Evolutionary conservation across 2,113 vertebrate species (phyloP).

Genomic region (Centrocercus urophasianus): DNA sequence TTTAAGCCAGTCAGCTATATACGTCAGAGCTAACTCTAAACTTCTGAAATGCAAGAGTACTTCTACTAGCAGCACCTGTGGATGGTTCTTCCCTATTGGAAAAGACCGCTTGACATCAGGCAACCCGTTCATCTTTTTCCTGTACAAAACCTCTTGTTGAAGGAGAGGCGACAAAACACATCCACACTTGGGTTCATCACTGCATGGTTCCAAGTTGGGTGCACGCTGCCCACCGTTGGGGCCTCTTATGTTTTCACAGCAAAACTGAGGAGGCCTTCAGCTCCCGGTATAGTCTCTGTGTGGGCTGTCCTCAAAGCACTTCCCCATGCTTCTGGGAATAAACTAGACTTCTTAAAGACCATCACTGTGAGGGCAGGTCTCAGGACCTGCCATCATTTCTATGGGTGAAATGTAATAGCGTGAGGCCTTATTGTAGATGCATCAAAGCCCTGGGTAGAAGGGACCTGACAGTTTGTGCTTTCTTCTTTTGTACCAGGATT

Average conservation of each 20-base stretch:
- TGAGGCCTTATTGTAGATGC: fast-evolving
- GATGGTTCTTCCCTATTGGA: background rate
- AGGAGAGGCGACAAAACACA: background rate
- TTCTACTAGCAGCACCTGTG: conserved; percentile 7
- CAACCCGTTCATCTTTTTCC: background rate
- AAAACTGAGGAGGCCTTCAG: background rate
- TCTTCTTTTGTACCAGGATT: background rate
- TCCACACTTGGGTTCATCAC: background rate
- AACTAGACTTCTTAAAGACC: background rate
- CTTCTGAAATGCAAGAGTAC: background rate
- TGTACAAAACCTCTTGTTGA: background rate
- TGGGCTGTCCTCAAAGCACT: background rate
- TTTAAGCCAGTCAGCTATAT: conserved; percentile 70
- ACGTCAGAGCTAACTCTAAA: conserved; percentile 18
- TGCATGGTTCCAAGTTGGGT: background rate
- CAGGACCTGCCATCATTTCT: background rate
- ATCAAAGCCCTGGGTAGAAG: background rate
- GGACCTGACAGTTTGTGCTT: background rate
- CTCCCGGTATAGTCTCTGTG: fast-evolving
- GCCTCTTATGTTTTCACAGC: background rate
- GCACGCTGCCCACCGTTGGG: background rate
- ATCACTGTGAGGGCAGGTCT: fast-evolving
- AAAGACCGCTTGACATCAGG: conserved; percentile 2
- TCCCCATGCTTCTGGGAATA: background rate
- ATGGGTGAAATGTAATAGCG: background rate